Evolutionary conservation across 92 coral and sea anemone genomes (phyloP).

Genomic region (Porites lobata): DNA sequence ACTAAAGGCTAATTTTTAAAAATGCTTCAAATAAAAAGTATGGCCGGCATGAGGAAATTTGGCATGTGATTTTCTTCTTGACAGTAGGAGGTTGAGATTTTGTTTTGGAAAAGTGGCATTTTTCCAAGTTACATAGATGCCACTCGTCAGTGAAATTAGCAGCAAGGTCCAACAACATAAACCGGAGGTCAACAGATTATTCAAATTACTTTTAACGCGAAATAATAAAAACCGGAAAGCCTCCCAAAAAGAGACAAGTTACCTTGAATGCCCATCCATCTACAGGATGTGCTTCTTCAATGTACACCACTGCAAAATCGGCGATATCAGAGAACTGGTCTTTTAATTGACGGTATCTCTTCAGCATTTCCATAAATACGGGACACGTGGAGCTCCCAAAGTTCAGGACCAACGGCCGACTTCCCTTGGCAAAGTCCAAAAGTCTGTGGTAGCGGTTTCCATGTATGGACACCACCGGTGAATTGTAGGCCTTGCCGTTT

Average conservation of each 20-base stretch:
- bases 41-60: no score
- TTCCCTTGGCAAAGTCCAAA: constrained; percentile 60
- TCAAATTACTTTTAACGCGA: background rate
- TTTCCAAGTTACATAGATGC: background rate
- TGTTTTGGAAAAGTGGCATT: background rate
- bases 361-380: constrained; percentile 58
- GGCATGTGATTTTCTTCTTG: background rate
- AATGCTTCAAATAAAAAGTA: no score
- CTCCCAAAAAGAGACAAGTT: background rate
- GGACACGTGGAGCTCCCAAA: constrained; percentile 88
- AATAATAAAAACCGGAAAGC: background rate
- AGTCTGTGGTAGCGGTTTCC: constrained; percentile 52
- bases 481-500: constrained; percentile 74
- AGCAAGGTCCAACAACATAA: background rate
- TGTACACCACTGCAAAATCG: constrained; percentile 87
- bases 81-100: background rate
- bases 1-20: no score
- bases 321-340: constrained; percentile 84
- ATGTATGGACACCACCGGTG: constrained; percentile 71
- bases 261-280: constrained; percentile 99
- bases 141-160: background rate
- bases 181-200: background rate
- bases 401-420: constrained; percentile 75
- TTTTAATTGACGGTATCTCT: constrained; percentile 50
- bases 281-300: constrained; percentile 92